A percentile compares a stretch with the other conserved stretches of the same genome.
phyloP scores from a whole-genome alignment of 2,113 vertebrate species.

The Petromus typicus region DNA sequence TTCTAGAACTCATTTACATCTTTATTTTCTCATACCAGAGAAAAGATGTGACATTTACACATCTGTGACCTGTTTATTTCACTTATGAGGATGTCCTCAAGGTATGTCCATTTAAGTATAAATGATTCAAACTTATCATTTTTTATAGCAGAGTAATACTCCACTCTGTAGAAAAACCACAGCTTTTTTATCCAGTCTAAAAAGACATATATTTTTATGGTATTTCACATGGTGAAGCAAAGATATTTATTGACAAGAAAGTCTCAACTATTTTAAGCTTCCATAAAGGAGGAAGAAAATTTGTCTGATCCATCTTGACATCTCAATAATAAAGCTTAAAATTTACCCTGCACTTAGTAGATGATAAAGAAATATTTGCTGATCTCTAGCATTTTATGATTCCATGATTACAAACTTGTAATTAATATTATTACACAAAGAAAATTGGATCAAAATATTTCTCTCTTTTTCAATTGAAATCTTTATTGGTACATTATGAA shows the following conservation, averaged over 20 bases:
- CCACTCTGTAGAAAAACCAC: no score
- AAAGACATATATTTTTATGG: neutral
- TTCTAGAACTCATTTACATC: no score
- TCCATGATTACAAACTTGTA: slow-evolving; percentile 39
- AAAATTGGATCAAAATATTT: slow-evolving; percentile 25
- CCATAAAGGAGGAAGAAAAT: neutral
- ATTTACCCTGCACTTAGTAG: neutral
- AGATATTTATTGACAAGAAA: neutral
- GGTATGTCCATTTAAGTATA: no score
- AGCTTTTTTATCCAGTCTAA: no score
- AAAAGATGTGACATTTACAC: no score
- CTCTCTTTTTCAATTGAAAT: no score
- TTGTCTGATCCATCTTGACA: neutral
- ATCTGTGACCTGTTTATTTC: no score
- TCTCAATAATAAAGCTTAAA: neutral
- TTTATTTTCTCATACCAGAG: no score
- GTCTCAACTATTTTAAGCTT: neutral
- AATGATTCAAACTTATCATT: no score
- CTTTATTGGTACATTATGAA: no score
- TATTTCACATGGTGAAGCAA: neutral
- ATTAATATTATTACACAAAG: slow-evolving; percentile 19
- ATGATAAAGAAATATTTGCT: slow-evolving; percentile 41
- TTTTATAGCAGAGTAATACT: no score
- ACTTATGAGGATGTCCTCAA: no score
- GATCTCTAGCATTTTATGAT: neutral